Conservation (phyloP, 2,797 vertebrate genomes). For the Rhinichthys osculus region DNA sequence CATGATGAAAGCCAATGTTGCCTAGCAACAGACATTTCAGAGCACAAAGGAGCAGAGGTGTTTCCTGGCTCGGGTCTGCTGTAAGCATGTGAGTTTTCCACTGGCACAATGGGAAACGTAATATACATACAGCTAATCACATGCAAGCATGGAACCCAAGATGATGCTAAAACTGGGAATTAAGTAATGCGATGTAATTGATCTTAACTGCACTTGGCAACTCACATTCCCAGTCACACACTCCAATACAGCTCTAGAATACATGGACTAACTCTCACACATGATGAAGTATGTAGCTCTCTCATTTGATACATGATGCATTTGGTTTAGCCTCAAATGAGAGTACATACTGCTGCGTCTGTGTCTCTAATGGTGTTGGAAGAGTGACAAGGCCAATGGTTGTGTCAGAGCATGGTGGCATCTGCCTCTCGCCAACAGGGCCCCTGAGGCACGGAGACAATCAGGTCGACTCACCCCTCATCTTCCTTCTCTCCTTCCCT, state of each 20-base stretch:
- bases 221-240: not conserved
- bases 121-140: constrained; percentile 37
- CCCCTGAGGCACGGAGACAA: constrained; percentile 53
- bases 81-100: constrained; percentile 53
- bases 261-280: constrained; percentile 27
- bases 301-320: constrained; percentile 31
- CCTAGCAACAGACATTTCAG: constrained; percentile 80
- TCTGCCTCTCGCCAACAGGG: constrained; percentile 46
- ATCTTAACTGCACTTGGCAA: constrained; percentile 11
- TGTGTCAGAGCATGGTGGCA: constrained; percentile 25
- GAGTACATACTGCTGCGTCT: not conserved
- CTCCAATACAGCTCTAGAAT: constrained; percentile 53
- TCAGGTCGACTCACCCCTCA: constrained; percentile 39
- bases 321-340: constrained; percentile 31
- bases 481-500: constrained; percentile 22
- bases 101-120: constrained; percentile 36
- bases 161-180: constrained; percentile 43
- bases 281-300: not conserved
- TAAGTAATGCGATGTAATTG: constrained; percentile 43
- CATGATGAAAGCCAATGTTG: constrained; percentile 78
- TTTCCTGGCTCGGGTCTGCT: constrained; percentile 76
- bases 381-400: constrained; percentile 37
- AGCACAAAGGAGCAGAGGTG: constrained; percentile 79
- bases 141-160: constrained; percentile 27
- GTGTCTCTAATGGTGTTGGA: not conserved